Evolutionary conservation across 2,888 invertebrate species (phyloP).

Genomic region (Portevinia maculata): DNA sequence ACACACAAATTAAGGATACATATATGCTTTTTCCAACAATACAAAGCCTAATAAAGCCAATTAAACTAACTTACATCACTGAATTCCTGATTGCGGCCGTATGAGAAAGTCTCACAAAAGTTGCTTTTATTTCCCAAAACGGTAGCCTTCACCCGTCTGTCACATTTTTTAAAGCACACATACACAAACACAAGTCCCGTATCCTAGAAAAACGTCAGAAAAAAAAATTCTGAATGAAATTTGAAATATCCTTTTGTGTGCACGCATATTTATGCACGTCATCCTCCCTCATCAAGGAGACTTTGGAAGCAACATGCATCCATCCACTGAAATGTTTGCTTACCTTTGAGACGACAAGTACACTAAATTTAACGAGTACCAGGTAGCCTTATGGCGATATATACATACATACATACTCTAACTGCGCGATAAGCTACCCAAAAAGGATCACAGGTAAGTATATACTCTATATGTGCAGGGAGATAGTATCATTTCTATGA

Average conservation of each 20-base stretch:
- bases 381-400: slow-evolving; percentile 59
- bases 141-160: not conserved
- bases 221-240: slow-evolving; percentile 27
- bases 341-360: slow-evolving; percentile 64
- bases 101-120: not conserved
- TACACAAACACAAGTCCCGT: not conserved
- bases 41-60: too few species aligned
- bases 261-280: slow-evolving; percentile 39
- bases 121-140: not conserved
- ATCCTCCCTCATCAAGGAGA: slow-evolving; percentile 54
- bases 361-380: slow-evolving; percentile 67
- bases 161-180: not conserved
- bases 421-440: slow-evolving; percentile 50
- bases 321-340: slow-evolving; percentile 60
- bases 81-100: not conserved
- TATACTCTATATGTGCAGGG: not conserved
- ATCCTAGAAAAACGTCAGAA: not conserved
- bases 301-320: slow-evolving; percentile 45
- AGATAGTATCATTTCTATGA: slow-evolving; percentile 42
- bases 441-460: slow-evolving; percentile 66
- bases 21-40: too few species aligned
- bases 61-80: not conserved
- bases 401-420: slow-evolving; percentile 9
- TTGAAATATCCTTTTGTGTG: slow-evolving; percentile 59
- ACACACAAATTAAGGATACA: too few species aligned